phyloP scores from a whole-genome alignment of 2,797 vertebrate species.

The Gymnopithys bicolor region DNA sequence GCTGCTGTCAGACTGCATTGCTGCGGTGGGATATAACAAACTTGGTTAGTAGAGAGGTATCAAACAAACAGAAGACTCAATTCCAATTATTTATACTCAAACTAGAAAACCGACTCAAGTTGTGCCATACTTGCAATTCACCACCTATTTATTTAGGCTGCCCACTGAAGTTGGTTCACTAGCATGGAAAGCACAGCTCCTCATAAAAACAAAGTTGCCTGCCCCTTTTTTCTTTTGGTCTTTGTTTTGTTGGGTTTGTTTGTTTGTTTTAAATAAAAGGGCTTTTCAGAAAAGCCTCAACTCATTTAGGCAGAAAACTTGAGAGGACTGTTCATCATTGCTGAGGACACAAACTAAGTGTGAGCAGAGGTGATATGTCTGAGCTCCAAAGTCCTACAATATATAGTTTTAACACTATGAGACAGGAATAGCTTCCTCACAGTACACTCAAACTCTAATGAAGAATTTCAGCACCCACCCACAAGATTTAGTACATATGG shows the following conservation, averaged over 20 bases:
- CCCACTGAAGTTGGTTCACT: not conserved
- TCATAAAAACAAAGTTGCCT: not conserved
- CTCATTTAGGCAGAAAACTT: not conserved
- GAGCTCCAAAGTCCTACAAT: not conserved
- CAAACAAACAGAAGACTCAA: not conserved
- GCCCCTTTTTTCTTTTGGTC: rapidly evolving
- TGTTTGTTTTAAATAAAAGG: not conserved
- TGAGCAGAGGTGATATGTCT: rapidly evolving
- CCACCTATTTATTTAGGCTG: not conserved
- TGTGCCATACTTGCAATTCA: not conserved
- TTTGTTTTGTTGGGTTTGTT: not conserved
- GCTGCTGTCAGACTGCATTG: not conserved
- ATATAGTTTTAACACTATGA: not conserved
- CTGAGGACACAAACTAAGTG: not conserved
- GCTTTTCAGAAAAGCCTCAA: not conserved
- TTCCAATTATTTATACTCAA: not conserved
- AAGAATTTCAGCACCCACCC: not conserved
- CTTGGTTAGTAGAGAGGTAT: not conserved
- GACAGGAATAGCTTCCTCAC: not conserved
- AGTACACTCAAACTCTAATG: not conserved
- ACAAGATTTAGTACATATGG: not conserved
- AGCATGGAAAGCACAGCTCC: not conserved
- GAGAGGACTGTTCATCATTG: not conserved
- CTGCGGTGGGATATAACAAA: not conserved
- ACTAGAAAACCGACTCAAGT: not conserved